Conservation (phyloP, 1,140 invertebrate genomes). For the Drosophila nasuta region DNA sequence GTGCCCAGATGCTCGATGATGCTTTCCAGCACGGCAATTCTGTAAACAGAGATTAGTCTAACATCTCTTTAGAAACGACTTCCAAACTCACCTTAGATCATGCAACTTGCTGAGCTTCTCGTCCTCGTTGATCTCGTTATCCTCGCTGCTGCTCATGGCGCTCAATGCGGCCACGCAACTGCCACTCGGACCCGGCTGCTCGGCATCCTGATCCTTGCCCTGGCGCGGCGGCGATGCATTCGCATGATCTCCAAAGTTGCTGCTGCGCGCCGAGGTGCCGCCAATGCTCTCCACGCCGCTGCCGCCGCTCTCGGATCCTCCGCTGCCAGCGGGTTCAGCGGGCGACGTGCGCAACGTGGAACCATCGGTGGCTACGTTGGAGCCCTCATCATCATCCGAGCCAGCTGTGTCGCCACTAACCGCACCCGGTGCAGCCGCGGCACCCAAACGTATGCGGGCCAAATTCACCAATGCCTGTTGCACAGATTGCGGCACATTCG, state of each 20-base stretch:
- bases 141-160: conserved; percentile 78
- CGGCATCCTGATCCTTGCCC: conserved; percentile 56
- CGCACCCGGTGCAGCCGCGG: conserved; percentile 65
- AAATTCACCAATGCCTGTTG: conserved; percentile 82
- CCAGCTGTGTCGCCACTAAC: conserved; percentile 93
- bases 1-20: conserved; percentile 76
- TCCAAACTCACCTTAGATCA: conserved; percentile 86
- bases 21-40: conserved; percentile 79
- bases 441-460: conserved; percentile 70
- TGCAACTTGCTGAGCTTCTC: conserved; percentile 87
- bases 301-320: conserved; percentile 93
- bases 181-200: conserved; percentile 73
- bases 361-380: conserved; percentile 96
- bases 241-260: conserved; percentile 90
- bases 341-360: conserved; percentile 96
- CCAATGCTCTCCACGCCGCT: conserved; percentile 96
- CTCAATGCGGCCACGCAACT: conserved; percentile 66
- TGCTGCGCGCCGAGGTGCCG: conserved; percentile 95
- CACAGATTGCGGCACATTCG: conserved; percentile 76
- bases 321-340: conserved; percentile 89
- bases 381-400: conserved; percentile 95
- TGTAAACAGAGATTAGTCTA: conserved; percentile 9
- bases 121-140: conserved; percentile 84
- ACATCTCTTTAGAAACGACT: neutral
- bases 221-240: conserved; percentile 79